Percentiles rank a stretch among this genome's conserved stretches.
phyloP scores from a whole-genome alignment of 2,888 invertebrate genomes.

The Plagodis pulveraria region DNA sequence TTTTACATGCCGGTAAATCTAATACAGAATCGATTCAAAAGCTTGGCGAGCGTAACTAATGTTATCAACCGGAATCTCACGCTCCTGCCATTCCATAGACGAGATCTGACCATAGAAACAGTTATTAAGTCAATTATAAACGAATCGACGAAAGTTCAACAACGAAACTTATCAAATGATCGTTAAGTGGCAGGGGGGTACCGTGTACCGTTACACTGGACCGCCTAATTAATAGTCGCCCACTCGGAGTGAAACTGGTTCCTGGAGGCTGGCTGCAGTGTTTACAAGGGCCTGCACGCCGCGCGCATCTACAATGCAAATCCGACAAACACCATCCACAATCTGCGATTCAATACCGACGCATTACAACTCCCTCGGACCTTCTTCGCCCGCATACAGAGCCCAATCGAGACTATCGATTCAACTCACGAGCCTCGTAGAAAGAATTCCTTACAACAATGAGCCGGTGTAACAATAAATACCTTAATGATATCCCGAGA shows the following conservation, averaged over 20 bases:
- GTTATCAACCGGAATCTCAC: constrained; percentile 51
- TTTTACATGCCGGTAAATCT: constrained; percentile 37
- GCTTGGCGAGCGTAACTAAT: constrained; percentile 50
- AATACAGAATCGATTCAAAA: constrained; percentile 44
- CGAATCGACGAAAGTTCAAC: constrained; percentile 57
- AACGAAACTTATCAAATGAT: constrained; percentile 72
- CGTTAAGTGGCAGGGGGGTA: constrained; percentile 60
- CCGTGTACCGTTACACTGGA: constrained; percentile 63
- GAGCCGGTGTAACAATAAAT: constrained; percentile 84
- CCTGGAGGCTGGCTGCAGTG: constrained; percentile 48
- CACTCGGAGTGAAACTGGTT: constrained; percentile 71
- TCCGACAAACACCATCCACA: constrained; percentile 67
- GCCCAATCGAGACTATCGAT: constrained; percentile 75
- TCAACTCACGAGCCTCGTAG: constrained; percentile 74
- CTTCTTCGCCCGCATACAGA: constrained; percentile 56
- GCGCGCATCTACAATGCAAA: constrained; percentile 80
- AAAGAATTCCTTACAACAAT: constrained; percentile 84
- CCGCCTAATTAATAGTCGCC: constrained; percentile 78
- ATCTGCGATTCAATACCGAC: constrained; percentile 67
- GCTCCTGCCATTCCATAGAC: constrained; percentile 44
- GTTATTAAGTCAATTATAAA: constrained; percentile 61
- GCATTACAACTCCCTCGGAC: constrained; percentile 56
- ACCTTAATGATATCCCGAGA: constrained; percentile 85
- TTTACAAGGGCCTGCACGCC: constrained; percentile 65
- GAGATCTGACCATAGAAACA: constrained; percentile 46